Conservation (phyloP, 2,797 vertebrate genomes). For the Urocyon cinereoargenteus region DNA sequence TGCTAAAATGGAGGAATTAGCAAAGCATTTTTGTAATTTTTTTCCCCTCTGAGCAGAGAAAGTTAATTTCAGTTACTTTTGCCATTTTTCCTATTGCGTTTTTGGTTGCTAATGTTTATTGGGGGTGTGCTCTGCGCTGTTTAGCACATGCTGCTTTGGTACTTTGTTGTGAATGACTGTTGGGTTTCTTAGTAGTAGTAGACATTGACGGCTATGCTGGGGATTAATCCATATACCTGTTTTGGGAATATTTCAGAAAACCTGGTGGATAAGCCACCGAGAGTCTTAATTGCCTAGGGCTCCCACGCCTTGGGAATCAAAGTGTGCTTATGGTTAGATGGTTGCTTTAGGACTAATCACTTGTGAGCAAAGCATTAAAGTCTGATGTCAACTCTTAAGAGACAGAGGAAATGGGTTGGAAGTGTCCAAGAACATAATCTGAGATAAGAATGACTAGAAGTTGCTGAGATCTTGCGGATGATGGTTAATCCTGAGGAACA, state of each 20-base stretch:
- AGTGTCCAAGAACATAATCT: not conserved
- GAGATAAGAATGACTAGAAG: not conserved
- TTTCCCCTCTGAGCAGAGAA: not conserved
- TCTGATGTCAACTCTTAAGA: not conserved
- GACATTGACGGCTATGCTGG: not conserved
- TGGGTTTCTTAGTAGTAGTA: not conserved
- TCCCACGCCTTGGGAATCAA: not conserved
- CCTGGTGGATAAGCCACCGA: not conserved
- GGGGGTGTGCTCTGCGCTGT: not conserved
- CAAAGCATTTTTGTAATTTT: not conserved
- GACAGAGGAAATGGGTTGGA: too few relatives aligned
- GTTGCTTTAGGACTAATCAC: not conserved
- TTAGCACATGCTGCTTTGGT: not conserved
- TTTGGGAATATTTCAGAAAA: not conserved
- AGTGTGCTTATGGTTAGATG: not conserved
- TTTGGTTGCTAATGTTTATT: not conserved
- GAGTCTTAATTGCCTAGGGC: not conserved
- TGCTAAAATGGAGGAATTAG: not conserved
- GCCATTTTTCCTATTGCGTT: fast-evolving
- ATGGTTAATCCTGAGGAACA: not conserved
- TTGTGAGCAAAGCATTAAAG: not conserved
- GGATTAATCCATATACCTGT: not conserved
- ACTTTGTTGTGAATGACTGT: not conserved
- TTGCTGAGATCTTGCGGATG: not conserved
- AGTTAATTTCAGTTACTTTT: not conserved